Evolutionary conservation across 2,113 vertebrate species (phyloP), one percentile per base, ranked within the genome.

Genomic region (Alaudala cheleensis): DNA sequence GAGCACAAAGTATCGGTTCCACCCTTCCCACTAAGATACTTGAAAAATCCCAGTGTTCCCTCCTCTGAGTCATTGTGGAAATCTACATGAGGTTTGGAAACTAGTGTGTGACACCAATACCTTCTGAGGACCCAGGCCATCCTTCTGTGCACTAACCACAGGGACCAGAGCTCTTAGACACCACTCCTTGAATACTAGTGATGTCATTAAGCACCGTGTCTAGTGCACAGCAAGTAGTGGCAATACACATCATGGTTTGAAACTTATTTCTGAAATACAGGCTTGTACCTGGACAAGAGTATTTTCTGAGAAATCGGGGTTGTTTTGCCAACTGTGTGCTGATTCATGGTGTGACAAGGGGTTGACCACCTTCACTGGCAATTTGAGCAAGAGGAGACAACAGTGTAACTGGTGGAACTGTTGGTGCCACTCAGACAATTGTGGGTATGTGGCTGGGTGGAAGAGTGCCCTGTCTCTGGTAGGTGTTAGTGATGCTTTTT

Each of bases 71-170:
- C 22, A 20, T 60, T 78, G 37, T 37, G 88, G 45, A 61, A 44
- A n/a, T 51, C 51, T 62, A 6, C 0, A 0, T 19, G 40, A 53
- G 22, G 6, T 51, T 84, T 81, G 54, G 53, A 69, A 85, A 40
- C 0, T 25, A 58, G 10, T 13, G 14, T 22, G 45, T 42, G 57
- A 82, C 47, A 19, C 29, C 42, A 4, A 4, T 24, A 19, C 33
- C 26, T 53, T 25, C 9, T 37, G 40, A 26, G 57, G 16, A 39
- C 18, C n/a, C 6, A 2, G 60, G 24, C 44, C 57, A 70, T 37
- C 21, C 15, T 81, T 45, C 40, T 60, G 47, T 23, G 13, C 64
- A 19, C 21, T 74, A 56, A 51, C 20, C 7, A 18, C 33, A 57
- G 37, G 9, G 34, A 74, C 23, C 44, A 89, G 42, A 67, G 21